These are phyloP conservation scores for Halichondria panicea DNA, from an alignment of 37 sponge, comb jelly and placozoan species.

Conservation along the genomic window DNA sequence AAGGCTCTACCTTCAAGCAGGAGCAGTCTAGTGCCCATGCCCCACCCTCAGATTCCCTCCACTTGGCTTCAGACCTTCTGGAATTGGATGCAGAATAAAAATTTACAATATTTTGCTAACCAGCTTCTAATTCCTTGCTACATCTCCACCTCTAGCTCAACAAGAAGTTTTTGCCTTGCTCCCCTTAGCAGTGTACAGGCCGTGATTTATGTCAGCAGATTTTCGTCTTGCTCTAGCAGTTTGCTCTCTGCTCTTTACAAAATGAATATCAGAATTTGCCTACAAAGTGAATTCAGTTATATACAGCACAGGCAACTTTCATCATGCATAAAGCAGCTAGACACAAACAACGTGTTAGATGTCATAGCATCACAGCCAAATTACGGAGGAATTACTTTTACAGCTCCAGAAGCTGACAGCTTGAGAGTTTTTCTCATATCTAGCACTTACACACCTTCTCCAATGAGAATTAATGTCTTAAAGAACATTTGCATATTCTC, in stretches of 20 bases:
- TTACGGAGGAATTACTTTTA: too few species aligned
- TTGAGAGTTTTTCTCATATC: conserved; percentile 1
- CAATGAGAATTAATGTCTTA: not conserved
- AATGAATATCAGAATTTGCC: not conserved
- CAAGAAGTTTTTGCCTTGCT: too few species aligned
- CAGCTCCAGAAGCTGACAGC: not conserved
- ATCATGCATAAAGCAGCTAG: not conserved
- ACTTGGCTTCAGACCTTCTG: conserved; percentile 36
- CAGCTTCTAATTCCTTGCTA: conserved; percentile 16
- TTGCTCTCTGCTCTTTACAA: conserved; percentile 1
- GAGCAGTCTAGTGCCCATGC: not conserved
- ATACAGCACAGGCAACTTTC: not conserved
- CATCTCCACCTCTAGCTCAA: too few species aligned
- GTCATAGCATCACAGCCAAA: too few species aligned
- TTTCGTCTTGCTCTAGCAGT: not conserved
- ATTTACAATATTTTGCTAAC: not conserved
- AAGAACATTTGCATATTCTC: conserved; percentile 4
- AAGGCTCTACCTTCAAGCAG: too few species aligned
- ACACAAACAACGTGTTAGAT: conserved; percentile 7
- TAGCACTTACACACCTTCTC: conserved; percentile 6
- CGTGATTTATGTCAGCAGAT: too few species aligned
- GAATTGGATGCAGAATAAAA: conserved; percentile 23
- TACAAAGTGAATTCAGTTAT: not conserved
- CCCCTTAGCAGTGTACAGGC: too few species aligned
- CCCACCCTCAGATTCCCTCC: not conserved